Conservation (phyloP, 2,113 vertebrate species). For the Candoia aspera region DNA sequence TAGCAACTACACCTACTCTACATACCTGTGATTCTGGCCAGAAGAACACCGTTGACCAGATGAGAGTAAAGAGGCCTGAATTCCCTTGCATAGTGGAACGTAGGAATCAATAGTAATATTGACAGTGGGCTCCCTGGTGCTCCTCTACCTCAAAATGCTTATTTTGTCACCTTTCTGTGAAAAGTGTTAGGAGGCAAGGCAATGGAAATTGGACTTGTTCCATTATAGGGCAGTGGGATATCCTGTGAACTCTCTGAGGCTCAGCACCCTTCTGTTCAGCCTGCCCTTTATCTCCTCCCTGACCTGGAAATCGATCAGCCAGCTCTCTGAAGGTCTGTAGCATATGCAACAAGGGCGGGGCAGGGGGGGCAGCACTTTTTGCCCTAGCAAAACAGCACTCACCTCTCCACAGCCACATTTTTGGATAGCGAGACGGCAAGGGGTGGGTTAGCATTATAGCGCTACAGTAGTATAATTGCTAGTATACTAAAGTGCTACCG, state of each 20-base stretch:
- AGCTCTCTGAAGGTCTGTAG: background rate
- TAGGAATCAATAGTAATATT: background rate
- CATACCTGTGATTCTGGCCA: background rate
- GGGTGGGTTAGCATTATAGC: background rate
- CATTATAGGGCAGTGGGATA: background rate
- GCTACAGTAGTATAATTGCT: background rate
- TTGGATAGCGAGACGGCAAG: background rate
- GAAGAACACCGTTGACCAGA: background rate
- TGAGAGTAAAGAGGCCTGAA: background rate
- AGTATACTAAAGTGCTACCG: background rate
- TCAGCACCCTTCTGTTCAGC: background rate
- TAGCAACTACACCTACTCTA: background rate
- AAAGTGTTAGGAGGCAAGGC: background rate
- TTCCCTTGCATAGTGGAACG: background rate
- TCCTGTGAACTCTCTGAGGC: background rate
- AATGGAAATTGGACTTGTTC: background rate
- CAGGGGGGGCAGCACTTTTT: background rate
- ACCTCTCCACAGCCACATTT: background rate
- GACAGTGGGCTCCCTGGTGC: background rate
- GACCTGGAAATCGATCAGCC: background rate
- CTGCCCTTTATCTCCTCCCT: background rate
- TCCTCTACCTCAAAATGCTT: background rate
- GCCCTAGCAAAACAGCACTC: background rate
- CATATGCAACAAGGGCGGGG: background rate
- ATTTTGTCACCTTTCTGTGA: background rate